Evolutionary conservation across 2,113 vertebrate species (phyloP), one percentile per base, ranked within the genome.

Genomic region (Pampusana beccarii): DNA sequence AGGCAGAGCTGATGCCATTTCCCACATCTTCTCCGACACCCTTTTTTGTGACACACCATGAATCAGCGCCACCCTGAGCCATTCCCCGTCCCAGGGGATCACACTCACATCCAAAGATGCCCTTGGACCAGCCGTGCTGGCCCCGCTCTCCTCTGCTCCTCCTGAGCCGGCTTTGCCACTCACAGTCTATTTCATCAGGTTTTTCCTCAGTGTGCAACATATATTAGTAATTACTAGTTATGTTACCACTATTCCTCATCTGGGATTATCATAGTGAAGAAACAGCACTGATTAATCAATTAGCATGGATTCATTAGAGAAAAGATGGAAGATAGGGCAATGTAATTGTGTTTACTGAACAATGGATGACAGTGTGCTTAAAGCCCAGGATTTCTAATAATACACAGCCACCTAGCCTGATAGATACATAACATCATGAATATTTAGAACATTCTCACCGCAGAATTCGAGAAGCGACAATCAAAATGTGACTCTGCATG

Each of bases 221-320:
- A 88, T 9, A 11, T 40, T 78, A 87, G 70, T 91, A 95, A 96
- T 93, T 95, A 84, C 84, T 77, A 69, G 70, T 53, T 91, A 44
- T 17, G 19, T 57, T 91, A 90, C 90, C 36, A 26, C 87, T 93
- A 21, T 69, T 95, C 70, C 94, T 95, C 87, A 65, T 88, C 65
- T 34, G 85, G 94, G 78, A 96, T 93, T 96, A 95, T 69, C 87
- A 66, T 1, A 91, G 93, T 46, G 62, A 94, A 96, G 87, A 70
- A 95, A 94, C 81, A 95, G 93, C 84, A 54, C 78, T 95, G 96
- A 97, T 96, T 97, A 96, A 96, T 97, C 94, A 96, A 97, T 96
- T 97, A 97, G 87, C 74, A 88, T 77, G 66, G 90, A 96, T 91
- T 97, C 94, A 97, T 97, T 94, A 97, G 74, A 80, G 85, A 82